Evolutionary conservation across 2,888 invertebrate genomes (phyloP), one percentile per base, ranked within the genome.

Genomic region (Crocallis elinguaria): DNA sequence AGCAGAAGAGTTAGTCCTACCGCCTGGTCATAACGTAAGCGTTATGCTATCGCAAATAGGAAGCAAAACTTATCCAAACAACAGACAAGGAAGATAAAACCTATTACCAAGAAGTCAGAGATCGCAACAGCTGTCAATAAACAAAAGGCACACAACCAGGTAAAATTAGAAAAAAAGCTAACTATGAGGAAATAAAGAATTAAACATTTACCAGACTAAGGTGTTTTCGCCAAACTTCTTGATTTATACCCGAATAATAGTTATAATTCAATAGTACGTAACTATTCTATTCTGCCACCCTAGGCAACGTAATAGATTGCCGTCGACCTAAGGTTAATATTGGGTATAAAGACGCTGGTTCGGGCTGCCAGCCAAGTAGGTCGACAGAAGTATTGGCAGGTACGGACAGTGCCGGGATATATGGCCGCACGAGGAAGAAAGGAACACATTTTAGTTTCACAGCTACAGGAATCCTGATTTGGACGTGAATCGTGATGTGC

Each of bases 311-410:
- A 42, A 55, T 46, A 55, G 50, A 55, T 55, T 55, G 49, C 55
- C 27, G 13, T 19, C 46, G 48, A 54, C 53, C 48, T 54, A 43
- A 54, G 53, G 53, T 48, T 43, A 54, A 54, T 48, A 48, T 51
- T 25, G 56, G 39, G 56, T 39, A 51, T 56, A 46, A 56, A 56
- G 53, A 48, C 53, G 48, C 25, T 25, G 14, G 45, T 19, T 29
- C 29, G 50, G 56, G 56, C 56, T 39, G 33, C 21, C 25, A 39
- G 64, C 64, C 64, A 64, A 64, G 50, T 64, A 62, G 64, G 64
- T 62, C 64, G 62, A 58, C 54, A 53, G 48, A 46, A 49, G 57
- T 57, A 60, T 57, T 60, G 60, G 62, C 60, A 39, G 56, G 51
- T 50, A 51, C 43, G 29, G 30, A 43, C 43, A 16, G 39, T 27